Percentiles rank a stretch among this genome's conserved stretches.
These are phyloP conservation scores for Melanotaenia nigrans DNA, from an alignment of 2,797 vertebrate species.

Conservation along the genomic window DNA sequence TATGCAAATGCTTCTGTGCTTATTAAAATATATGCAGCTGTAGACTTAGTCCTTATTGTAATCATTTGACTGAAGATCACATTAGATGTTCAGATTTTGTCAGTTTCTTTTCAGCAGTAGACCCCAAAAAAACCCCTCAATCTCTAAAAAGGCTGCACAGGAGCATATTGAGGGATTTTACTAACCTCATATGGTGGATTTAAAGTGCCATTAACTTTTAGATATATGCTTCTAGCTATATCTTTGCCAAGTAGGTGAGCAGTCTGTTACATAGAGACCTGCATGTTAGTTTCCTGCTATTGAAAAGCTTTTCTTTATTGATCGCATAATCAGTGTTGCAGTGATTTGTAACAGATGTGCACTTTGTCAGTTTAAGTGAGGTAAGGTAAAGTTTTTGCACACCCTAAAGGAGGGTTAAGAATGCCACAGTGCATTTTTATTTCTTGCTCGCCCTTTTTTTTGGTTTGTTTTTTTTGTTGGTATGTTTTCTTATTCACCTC, in stretches of 20 bases:
- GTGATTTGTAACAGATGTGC: constrained; percentile 66
- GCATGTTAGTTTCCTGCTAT: constrained; percentile 32
- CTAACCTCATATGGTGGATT: constrained; percentile 33
- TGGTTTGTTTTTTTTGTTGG: constrained; percentile 8
- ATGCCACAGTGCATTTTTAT: constrained; percentile 38
- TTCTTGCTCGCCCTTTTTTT: constrained; percentile 13
- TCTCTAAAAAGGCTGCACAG: constrained; percentile 30
- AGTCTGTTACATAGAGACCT: constrained; percentile 54
- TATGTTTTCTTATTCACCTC: constrained; percentile 22
- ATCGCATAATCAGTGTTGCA: constrained; percentile 55
- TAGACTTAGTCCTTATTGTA: constrained; percentile 49
- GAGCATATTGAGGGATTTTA: constrained; percentile 38
- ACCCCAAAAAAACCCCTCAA: neutral
- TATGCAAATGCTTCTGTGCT: constrained; percentile 73
- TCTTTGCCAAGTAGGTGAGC: constrained; percentile 62
- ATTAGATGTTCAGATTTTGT: constrained; percentile 33
- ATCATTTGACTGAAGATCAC: constrained; percentile 16
- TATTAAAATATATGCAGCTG: constrained; percentile 64
- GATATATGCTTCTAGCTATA: constrained; percentile 18
- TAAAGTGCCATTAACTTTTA: constrained; percentile 41
- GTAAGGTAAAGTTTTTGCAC: constrained; percentile 61
- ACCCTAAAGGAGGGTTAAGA: constrained; percentile 40
- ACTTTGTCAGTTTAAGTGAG: constrained; percentile 66
- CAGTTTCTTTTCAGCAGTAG: constrained; percentile 16
- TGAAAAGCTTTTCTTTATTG: constrained; percentile 49